Evolutionary conservation across 2,888 invertebrate genomes (phyloP), one percentile per base, ranked within the genome.

Genomic region (Conops quadrifasciatus): DNA sequence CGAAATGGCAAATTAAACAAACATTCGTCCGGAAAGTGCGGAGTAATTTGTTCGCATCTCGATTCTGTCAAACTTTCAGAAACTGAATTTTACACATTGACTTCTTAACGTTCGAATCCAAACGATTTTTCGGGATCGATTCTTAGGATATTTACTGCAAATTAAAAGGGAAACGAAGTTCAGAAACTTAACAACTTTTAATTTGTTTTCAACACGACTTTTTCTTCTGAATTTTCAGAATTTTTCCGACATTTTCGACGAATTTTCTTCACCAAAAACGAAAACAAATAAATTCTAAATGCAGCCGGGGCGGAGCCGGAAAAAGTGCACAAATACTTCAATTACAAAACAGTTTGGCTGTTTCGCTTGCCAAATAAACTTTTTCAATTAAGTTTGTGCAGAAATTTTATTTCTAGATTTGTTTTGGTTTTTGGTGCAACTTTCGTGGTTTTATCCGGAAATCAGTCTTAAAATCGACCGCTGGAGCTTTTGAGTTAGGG

Each of bases 121-220:
- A 28, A 51, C 47, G 36, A 9, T 7, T 36, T 36, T 36, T 58
- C 36, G 28, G 24, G 26, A 15, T 28, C 16, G 43, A 30, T 24
- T 43, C 16, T 24, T 43, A 19, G 30, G 36, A 36, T 53, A 21
- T 56, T 56, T 53, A 53, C 56, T 56, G 15, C n/a, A 53, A 56
- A 15, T 49, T 24, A 62, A 60, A 62, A 68, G 51, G 68, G 67
- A 68, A 68, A 51, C 62, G 62, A 36, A 51, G 51, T 51, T 58
- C 19, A 60, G 28, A 47, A 67, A 60, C 60, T 70, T 26, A 56
- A 71, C 43, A 67, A 68, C 53, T 74, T 74, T 71, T 73, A 73
- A 74, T 71, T 71, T 66, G 62, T 73, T 73, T 71, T 66, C 66
- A 51, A 45, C 58, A 47, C 68, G 72, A 71, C 67, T 71, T 74